Evolutionary conservation across 2,888 invertebrate genomes (phyloP).

Genomic region (Aricia artaxerxes): DNA sequence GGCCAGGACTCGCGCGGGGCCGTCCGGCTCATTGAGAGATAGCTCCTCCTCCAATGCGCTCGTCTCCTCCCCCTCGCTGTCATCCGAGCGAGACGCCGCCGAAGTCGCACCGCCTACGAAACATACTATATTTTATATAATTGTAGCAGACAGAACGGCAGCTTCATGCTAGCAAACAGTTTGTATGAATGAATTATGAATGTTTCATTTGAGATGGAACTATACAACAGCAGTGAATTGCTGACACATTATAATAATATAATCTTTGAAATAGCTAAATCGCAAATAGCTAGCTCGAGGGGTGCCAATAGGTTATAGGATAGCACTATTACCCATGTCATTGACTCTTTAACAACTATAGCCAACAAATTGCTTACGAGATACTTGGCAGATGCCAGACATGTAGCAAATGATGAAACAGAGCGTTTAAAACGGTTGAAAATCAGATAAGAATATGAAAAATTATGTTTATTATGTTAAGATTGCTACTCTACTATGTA

Average conservation of each 20-base stretch:
- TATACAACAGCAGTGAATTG: neutral
- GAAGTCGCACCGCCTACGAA: constrained; percentile 41
- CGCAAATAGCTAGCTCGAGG: neutral
- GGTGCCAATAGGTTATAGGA: neutral
- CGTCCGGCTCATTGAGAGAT: constrained; percentile 78
- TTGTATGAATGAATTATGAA: neutral
- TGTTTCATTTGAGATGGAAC: neutral
- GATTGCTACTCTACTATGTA: neutral
- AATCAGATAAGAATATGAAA: neutral
- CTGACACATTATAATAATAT: neutral
- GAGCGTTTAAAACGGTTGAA: neutral
- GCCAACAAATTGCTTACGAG: neutral
- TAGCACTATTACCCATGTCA: neutral
- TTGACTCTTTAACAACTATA: neutral
- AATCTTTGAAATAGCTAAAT: neutral
- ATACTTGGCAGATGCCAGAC: constrained; percentile 3
- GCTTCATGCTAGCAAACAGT: neutral
- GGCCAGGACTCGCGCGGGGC: constrained; percentile 82
- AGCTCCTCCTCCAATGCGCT: constrained; percentile 63
- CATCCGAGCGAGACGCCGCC: constrained; percentile 51
- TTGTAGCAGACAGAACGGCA: neutral
- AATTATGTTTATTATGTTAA: neutral
- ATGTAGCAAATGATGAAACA: neutral
- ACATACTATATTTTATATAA: neutral
- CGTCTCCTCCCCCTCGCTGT: constrained; percentile 56